These are phyloP conservation scores for Drosophila kikkawai DNA, from an alignment of 1,140 invertebrate genomes.

Conservation along the genomic window DNA sequence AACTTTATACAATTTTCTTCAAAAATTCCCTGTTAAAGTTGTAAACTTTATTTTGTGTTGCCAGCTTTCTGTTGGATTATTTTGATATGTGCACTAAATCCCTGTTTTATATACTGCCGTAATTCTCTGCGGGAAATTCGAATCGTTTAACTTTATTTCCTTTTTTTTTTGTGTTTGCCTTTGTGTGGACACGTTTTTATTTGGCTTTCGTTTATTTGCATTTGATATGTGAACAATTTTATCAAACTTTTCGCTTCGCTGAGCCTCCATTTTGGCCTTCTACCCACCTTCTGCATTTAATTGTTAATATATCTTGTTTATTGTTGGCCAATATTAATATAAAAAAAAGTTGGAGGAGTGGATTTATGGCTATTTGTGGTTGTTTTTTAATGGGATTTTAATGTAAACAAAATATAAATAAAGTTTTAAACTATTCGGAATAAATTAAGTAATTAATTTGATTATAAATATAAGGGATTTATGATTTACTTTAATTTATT, in stretches of 20 bases:
- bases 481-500: too few species aligned
- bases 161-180: slow-evolving; percentile 14
- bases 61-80: slow-evolving; percentile 11
- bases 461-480: too few species aligned
- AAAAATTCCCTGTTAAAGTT: background rate
- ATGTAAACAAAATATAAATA: too few species aligned
- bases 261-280: slow-evolving; percentile 21
- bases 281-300: slow-evolving; percentile 22
- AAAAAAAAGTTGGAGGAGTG: background rate
- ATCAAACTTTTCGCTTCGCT: slow-evolving; percentile 60
- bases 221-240: slow-evolving; percentile 38
- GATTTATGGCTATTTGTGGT: background rate
- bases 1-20: background rate
- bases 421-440: background rate
- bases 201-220: slow-evolving; percentile 28
- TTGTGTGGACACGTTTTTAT: slow-evolving; percentile 19
- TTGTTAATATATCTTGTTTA: slow-evolving; percentile 35
- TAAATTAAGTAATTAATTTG: background rate
- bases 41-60: slow-evolving; percentile 5
- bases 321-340: slow-evolving; percentile 3
- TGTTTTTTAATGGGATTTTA: background rate
- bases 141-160: slow-evolving; percentile 29
- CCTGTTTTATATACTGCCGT: slow-evolving; percentile 22
- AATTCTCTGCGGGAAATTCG: slow-evolving; percentile 24
- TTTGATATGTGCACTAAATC: slow-evolving; percentile 22